Conservation (phyloP, 2,113 vertebrate genomes). For the Mus spicilegus region DNA sequence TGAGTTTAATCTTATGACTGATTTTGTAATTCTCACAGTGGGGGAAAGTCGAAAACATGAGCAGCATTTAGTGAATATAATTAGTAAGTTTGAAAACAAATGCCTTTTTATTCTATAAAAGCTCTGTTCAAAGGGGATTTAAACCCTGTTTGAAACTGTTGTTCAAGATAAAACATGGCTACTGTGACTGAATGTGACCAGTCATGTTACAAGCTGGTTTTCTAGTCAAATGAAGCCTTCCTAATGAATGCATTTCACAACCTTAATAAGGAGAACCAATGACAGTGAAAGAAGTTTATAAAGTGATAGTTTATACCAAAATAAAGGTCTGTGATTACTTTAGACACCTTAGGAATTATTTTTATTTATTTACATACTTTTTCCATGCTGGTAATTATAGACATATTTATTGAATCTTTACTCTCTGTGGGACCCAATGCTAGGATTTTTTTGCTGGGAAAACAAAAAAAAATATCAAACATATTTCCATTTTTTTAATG, state of each 20-base stretch:
- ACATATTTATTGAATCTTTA: slow-evolving; percentile 11
- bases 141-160: not conserved
- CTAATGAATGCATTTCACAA: not conserved
- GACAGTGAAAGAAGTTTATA: slow-evolving; percentile 3
- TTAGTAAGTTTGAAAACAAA: slow-evolving; percentile 74
- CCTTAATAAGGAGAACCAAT: not conserved
- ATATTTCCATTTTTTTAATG: not conserved
- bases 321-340: slow-evolving; percentile 23
- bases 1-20: slow-evolving; percentile 61
- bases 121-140: slow-evolving; percentile 56
- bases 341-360: not conserved
- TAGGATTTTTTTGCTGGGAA: slow-evolving; percentile 2
- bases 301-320: not conserved
- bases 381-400: not conserved
- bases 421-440: not conserved
- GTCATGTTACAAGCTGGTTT: slow-evolving; percentile 38
- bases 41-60: slow-evolving; percentile 66
- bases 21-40: slow-evolving; percentile 73
- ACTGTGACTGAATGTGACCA: slow-evolving; percentile 1
- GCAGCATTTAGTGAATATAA: slow-evolving; percentile 71
- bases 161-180: slow-evolving; percentile 31
- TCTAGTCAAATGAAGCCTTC: not conserved
- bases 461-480: slow-evolving; percentile 40
- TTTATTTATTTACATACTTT: slow-evolving; percentile 8
- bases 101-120: slow-evolving; percentile 57